Percentiles rank a stretch among this genome's conserved stretches.
Conservation (phyloP, 2,888 invertebrate genomes). For the Sthenelais limicola region DNA sequence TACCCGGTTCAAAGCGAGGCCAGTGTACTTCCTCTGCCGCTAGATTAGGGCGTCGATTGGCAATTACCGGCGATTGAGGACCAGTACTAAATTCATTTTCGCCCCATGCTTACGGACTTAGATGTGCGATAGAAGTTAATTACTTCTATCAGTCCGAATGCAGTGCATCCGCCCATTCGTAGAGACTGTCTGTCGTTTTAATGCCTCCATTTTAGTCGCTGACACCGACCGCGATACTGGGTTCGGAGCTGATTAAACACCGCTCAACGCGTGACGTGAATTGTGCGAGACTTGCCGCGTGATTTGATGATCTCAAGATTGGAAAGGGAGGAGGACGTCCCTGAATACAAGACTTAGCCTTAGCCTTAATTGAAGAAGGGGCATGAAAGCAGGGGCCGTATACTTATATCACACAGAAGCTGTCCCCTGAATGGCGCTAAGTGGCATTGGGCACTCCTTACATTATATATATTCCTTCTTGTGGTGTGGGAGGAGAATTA, state of each 20-base stretch:
- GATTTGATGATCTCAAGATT: conserved; percentile 11
- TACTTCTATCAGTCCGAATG: conserved; percentile 10
- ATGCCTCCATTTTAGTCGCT: conserved; percentile 33
- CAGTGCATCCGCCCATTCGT: conserved; percentile 7
- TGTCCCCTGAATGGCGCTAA: too few species aligned
- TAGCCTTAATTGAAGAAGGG: too few species aligned
- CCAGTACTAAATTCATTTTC: conserved; percentile 11
- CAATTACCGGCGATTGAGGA: conserved; percentile 12
- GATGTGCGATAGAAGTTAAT: conserved; percentile 26
- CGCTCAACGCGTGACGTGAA: conserved; percentile 26
- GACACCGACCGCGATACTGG: conserved; percentile 7
- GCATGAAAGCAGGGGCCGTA: too few species aligned
- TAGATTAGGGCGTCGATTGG: conserved; percentile 32
- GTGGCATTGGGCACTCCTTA: too few species aligned
- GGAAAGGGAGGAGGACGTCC: too few species aligned
- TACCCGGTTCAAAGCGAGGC: conserved; percentile 9
- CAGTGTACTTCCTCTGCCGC: conserved; percentile 16
- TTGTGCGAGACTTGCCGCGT: too few species aligned
- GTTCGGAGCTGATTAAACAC: conserved; percentile 33
- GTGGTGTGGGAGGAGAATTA: too few species aligned
- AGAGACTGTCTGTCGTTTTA: conserved; percentile 5
- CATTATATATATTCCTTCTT: too few species aligned
- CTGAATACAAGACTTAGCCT: too few species aligned
- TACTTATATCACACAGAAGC: too few species aligned
- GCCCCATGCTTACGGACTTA: conserved; percentile 31